phyloP scores from a whole-genome alignment of 2,113 vertebrate genomes.

The Phainopepla nitens region DNA sequence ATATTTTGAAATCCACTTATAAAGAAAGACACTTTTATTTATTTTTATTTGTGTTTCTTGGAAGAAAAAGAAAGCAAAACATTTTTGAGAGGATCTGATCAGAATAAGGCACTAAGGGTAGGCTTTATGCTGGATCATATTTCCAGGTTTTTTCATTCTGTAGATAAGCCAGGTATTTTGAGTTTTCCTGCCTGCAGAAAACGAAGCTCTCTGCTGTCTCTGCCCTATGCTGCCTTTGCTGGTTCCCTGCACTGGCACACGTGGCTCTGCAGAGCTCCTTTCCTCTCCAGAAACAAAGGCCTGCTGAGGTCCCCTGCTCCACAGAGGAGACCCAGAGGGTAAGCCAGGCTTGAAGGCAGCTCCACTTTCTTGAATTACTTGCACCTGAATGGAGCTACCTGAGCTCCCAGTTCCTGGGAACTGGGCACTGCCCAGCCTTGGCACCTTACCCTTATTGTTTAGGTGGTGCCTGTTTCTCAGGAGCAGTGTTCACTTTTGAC shows the following conservation, averaged over 20 bases:
- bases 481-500: background rate
- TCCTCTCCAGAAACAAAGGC: background rate
- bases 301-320: background rate
- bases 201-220: background rate
- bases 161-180: background rate
- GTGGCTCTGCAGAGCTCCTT: background rate
- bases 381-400: background rate
- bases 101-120: background rate
- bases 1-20: background rate
- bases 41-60: background rate
- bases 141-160: background rate
- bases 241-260: background rate
- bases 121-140: background rate
- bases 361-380: background rate
- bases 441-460: background rate
- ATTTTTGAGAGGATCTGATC: background rate
- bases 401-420: background rate
- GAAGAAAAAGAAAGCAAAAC: background rate
- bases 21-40: fast-evolving
- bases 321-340: background rate
- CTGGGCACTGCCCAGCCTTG: background rate
- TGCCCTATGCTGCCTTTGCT: background rate
- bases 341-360: background rate
- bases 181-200: background rate
- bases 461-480: background rate